These are phyloP conservation scores for Caranx ignobilis DNA, from an alignment of 2,113 vertebrate genomes.

Conservation along the genomic window DNA sequence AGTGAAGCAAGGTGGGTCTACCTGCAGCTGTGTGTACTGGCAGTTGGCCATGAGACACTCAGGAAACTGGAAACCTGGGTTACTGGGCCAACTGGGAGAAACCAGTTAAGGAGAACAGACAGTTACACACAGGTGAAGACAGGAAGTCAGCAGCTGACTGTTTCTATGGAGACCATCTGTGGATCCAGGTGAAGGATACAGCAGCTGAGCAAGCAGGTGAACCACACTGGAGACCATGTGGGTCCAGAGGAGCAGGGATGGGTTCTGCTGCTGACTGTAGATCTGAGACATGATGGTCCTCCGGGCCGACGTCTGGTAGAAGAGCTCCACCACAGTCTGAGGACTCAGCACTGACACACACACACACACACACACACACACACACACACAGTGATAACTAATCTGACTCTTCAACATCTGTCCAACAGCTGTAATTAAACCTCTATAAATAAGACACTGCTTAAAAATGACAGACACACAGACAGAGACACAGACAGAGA, in stretches of 20 bases:
- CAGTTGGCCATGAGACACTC: slow-evolving; percentile 96
- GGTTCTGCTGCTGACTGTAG: slow-evolving; percentile 84
- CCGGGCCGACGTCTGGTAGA: slow-evolving; percentile 92
- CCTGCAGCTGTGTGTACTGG: slow-evolving; percentile 95
- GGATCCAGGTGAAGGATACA: slow-evolving; percentile 89
- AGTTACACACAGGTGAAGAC: background rate
- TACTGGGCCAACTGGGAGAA: slow-evolving; percentile 91
- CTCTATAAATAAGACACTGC: too few relatives aligned
- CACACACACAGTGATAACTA: too few relatives aligned
- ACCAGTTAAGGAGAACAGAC: slow-evolving; percentile 80
- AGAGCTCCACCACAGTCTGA: slow-evolving; percentile 93
- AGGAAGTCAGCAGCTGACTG: background rate
- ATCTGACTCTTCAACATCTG: too few relatives aligned
- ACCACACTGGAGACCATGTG: slow-evolving; percentile 88
- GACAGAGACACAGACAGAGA: too few relatives aligned
- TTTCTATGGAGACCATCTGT: background rate
- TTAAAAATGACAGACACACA: too few relatives aligned
- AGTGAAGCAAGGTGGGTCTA: slow-evolving; percentile 47
- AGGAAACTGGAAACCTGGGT: slow-evolving; percentile 91
- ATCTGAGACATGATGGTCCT: slow-evolving; percentile 89
- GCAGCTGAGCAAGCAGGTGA: slow-evolving; percentile 88
- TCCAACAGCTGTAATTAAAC: too few relatives aligned
- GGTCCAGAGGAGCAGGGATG: slow-evolving; percentile 86
- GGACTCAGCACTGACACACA: slow-evolving; percentile 82
- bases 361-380: slow-evolving; percentile 21